Evolutionary conservation across 2,113 vertebrate species (phyloP).

Genomic region (Columba janthina): DNA sequence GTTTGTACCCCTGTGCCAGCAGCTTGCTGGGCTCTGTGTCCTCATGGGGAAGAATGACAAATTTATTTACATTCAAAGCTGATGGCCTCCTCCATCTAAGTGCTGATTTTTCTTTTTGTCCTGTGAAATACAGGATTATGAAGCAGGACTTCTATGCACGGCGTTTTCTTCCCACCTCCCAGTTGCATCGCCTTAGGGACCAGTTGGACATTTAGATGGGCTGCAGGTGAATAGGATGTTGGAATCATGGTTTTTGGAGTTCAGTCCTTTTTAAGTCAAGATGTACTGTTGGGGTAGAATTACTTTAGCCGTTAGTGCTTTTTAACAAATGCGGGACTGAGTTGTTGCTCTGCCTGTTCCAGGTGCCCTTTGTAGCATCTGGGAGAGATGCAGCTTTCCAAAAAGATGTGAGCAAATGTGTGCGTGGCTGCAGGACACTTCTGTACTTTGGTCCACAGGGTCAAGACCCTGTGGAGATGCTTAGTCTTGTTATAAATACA

Average conservation of each 20-base stretch:
- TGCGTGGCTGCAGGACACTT: background rate
- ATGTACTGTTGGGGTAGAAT: background rate
- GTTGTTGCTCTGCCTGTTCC: background rate
- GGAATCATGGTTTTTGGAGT: background rate
- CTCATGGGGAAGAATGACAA: background rate
- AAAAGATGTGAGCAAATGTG: background rate
- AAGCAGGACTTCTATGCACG: accelerated
- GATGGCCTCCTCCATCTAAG: background rate
- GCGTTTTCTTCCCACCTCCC: background rate
- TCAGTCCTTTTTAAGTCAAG: background rate
- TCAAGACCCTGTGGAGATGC: background rate
- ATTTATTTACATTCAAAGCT: background rate
- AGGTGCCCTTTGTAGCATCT: accelerated
- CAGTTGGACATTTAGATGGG: background rate
- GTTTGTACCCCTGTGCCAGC: too few relatives aligned
- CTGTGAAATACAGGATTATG: background rate
- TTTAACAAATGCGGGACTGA: accelerated
- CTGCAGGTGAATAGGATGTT: background rate
- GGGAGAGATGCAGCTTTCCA: background rate
- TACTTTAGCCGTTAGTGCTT: background rate
- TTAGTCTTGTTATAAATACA: background rate
- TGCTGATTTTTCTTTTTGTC: background rate
- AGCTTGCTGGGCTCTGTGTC: background rate
- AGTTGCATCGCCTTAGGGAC: background rate
- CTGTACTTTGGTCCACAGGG: background rate